Conservation (phyloP, 92 coral and sea anemone genomes). For the Phenganax marumi region DNA sequence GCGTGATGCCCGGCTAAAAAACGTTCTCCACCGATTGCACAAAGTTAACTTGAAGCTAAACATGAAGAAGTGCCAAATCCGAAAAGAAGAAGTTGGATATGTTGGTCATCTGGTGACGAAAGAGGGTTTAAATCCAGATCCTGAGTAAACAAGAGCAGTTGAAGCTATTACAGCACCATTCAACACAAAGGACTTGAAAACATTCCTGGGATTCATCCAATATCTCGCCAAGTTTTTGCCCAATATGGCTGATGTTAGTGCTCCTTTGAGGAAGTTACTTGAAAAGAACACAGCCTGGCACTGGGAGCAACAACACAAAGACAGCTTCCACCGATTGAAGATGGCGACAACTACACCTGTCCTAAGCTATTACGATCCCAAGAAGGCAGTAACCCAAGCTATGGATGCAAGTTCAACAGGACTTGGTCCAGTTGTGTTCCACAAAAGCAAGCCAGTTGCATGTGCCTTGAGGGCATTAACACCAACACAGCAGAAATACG, state of each 20-base stretch:
- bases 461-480: conserved; percentile 15
- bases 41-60: too few species aligned
- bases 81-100: too few species aligned
- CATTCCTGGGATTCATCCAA: too few species aligned
- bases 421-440: not conserved
- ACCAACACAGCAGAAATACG: too few species aligned
- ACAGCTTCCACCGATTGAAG: conserved; percentile 54
- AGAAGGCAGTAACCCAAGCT: conserved; percentile 47
- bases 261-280: conserved; percentile 53
- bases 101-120: too few species aligned
- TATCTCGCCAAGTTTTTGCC: conserved; percentile 13
- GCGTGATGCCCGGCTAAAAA: too few species aligned
- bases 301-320: conserved; percentile 53
- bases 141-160: too few species aligned
- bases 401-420: not conserved
- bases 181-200: too few species aligned
- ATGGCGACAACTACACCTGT: conserved; percentile 55
- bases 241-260: conserved; percentile 51
- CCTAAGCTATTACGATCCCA: conserved; percentile 65
- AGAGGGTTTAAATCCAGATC: too few species aligned
- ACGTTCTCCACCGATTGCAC: too few species aligned
- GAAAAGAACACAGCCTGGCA: conserved; percentile 56
- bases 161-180: too few species aligned
- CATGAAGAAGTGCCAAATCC: too few species aligned
- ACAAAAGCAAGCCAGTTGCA: not conserved